A percentile compares a stretch with the other conserved stretches of the same genome.
Evolutionary conservation across 2,888 invertebrate species (phyloP).

Genomic region (Portevinia maculata): DNA sequence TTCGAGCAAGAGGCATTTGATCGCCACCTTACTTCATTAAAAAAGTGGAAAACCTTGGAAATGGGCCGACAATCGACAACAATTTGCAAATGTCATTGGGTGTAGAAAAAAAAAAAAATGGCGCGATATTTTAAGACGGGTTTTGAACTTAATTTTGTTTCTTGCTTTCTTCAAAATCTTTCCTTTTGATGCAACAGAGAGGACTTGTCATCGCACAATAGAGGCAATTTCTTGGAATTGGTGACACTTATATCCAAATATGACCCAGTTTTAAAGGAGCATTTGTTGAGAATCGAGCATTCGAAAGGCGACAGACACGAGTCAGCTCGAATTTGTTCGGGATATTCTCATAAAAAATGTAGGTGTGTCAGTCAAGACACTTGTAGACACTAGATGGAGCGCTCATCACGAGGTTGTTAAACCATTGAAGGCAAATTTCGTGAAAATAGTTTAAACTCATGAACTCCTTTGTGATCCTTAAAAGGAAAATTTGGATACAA

Average conservation of each 20-base stretch:
- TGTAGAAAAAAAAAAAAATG: conserved; percentile 31
- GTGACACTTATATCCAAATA: conserved; percentile 23
- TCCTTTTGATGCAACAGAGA: conserved; percentile 18
- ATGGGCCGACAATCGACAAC: conserved; percentile 33
- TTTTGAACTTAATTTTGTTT: too few species aligned
- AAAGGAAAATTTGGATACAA: conserved; percentile 14
- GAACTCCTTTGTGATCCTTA: conserved; percentile 8
- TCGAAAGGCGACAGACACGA: conserved; percentile 20
- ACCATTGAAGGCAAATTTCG: too few species aligned
- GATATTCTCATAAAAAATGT: too few species aligned
- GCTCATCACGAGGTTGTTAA: too few species aligned
- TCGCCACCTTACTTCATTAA: conserved; percentile 26
- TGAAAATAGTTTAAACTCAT: not conserved
- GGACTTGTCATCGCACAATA: conserved; percentile 12
- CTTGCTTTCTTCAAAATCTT: too few species aligned
- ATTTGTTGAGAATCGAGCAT: conserved; percentile 27
- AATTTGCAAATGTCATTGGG: conserved; percentile 28
- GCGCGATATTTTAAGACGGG: conserved; percentile 24
- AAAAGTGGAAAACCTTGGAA: conserved; percentile 25
- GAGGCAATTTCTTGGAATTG: conserved; percentile 14
- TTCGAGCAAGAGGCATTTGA: conserved; percentile 23
- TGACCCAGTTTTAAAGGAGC: too few species aligned
- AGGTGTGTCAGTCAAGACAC: too few species aligned
- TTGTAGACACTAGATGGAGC: too few species aligned
- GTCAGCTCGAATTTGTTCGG: conserved; percentile 10